phyloP scores from a whole-genome alignment of 2,888 invertebrate genomes.

The Tetragonisca angustula region DNA sequence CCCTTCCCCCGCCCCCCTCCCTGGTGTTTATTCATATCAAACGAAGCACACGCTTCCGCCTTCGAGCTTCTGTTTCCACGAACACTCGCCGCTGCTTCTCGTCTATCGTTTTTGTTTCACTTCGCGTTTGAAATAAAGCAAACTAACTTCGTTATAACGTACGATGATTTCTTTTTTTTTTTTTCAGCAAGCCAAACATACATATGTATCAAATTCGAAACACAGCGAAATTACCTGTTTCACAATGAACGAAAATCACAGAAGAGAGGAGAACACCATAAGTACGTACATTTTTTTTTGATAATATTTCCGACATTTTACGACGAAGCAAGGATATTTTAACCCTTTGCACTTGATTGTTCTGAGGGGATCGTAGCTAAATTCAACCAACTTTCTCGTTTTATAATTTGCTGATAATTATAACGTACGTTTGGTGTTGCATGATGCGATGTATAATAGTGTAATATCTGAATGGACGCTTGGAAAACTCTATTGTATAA shows the following conservation, averaged over 20 bases:
- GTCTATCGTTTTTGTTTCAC: neutral
- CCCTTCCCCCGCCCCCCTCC: too few relatives aligned
- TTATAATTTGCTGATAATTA: too few relatives aligned
- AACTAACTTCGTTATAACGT: neutral
- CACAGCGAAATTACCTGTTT: neutral
- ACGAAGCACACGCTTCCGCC: constrained; percentile 26
- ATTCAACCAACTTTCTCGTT: too few relatives aligned
- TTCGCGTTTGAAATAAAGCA: neutral
- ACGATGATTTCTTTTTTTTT: neutral
- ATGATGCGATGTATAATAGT: too few relatives aligned
- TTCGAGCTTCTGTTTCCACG: constrained; percentile 21
- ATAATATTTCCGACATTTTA: neutral
- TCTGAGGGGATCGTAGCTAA: too few relatives aligned
- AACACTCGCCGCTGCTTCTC: neutral
- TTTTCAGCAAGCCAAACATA: neutral
- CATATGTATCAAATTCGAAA: neutral
- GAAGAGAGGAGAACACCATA: neutral
- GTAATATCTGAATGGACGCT: too few relatives aligned
- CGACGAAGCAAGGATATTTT: neutral
- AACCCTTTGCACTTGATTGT: too few relatives aligned
- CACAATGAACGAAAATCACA: neutral
- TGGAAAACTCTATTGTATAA: too few relatives aligned
- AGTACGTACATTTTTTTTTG: neutral
- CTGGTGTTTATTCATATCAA: constrained; percentile 38
- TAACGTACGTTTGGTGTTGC: too few relatives aligned